Evolutionary conservation across 92 coral and sea anemone genomes (phyloP).

Genomic region (Anthopleura xanthogrammica): DNA sequence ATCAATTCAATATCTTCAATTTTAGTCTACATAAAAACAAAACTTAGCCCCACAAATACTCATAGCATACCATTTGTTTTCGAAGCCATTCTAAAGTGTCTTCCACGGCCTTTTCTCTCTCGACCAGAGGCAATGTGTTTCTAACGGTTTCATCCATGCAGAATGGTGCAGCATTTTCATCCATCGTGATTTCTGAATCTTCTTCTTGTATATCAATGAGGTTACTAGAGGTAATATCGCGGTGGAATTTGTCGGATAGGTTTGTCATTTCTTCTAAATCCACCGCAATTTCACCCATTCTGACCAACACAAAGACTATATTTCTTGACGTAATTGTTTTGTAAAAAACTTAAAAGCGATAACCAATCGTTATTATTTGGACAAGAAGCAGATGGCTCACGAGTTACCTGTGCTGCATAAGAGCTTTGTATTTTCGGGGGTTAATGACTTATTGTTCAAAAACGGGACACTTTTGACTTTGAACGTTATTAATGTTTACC

Average conservation of each 20-base stretch:
- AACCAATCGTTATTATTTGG: neutral
- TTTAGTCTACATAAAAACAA: neutral
- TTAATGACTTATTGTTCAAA: neutral
- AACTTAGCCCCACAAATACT: neutral
- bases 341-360: neutral
- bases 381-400: neutral
- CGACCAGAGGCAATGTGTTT: neutral
- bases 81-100: slow-evolving; percentile 21
- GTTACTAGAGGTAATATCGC: neutral
- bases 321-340: neutral
- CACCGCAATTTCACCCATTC: neutral
- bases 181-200: neutral
- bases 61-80: slow-evolving; percentile 22
- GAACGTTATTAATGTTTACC: neutral
- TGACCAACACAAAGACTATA: slow-evolving; percentile 3
- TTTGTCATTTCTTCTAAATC: neutral
- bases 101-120: slow-evolving; percentile 21
- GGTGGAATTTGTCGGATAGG: neutral
- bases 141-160: slow-evolving; percentile 16
- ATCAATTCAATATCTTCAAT: neutral
- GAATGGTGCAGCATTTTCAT: slow-evolving; percentile 12
- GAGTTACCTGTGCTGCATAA: neutral
- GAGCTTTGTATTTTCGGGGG: neutral
- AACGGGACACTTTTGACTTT: neutral
- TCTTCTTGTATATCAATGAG: slow-evolving; percentile 5